phyloP scores from a whole-genome alignment of 2,888 invertebrate genomes.

The Plagiodera versicolora region DNA sequence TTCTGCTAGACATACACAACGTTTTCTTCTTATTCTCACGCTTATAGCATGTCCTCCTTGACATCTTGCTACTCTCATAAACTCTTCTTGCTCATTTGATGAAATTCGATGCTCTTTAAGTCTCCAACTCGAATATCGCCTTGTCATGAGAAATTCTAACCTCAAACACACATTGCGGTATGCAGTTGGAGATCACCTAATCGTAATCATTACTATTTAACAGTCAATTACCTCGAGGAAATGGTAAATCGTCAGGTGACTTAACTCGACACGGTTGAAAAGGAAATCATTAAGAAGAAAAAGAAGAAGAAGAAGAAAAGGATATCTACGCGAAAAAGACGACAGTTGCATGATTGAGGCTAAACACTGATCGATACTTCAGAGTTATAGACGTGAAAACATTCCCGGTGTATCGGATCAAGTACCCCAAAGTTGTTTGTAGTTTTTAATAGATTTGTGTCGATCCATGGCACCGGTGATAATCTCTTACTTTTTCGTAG shows the following conservation, averaged over 20 bases:
- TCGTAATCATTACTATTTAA: conserved; percentile 18
- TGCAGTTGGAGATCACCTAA: neutral
- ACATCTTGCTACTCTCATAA: neutral
- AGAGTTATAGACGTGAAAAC: too few relatives aligned
- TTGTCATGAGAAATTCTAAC: conserved; percentile 3
- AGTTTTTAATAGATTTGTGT: neutral
- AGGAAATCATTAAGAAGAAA: conserved; percentile 20
- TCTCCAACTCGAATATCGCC: neutral
- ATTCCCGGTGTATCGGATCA: too few relatives aligned
- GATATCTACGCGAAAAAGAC: too few relatives aligned
- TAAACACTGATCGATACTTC: too few relatives aligned
- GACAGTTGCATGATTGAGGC: too few relatives aligned
- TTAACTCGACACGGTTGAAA: conserved; percentile 21
- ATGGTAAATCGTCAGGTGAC: conserved; percentile 28
- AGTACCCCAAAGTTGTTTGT: too few relatives aligned
- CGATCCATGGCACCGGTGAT: neutral
- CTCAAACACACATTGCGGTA: conserved; percentile 13
- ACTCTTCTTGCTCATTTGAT: neutral
- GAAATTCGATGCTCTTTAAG: neutral
- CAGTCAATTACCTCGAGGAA: conserved; percentile 27
- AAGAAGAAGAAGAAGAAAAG: conserved; percentile 8
- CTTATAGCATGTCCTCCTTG: too few relatives aligned
- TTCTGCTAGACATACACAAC: too few relatives aligned
- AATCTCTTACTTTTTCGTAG: neutral
- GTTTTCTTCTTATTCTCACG: too few relatives aligned